Conservation (phyloP, 2,113 vertebrate genomes). For the Ariopsis seemanni region DNA sequence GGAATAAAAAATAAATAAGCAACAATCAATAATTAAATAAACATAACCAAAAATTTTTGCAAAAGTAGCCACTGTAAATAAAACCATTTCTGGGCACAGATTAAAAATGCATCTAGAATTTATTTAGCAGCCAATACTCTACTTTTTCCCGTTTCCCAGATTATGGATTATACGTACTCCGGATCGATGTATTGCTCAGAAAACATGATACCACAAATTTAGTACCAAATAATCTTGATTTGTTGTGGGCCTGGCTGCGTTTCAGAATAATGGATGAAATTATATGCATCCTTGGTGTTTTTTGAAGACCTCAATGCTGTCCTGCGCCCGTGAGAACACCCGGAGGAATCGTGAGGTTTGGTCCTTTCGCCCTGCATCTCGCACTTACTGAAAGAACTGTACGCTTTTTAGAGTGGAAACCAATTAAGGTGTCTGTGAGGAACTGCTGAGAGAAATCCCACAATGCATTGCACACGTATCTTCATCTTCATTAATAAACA, state of each 20-base stretch:
- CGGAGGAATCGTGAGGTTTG: not conserved
- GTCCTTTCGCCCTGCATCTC: not conserved
- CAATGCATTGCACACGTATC: conserved; percentile 20
- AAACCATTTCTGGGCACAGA: not conserved
- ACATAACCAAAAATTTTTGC: not conserved
- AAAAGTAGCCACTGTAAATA: not conserved
- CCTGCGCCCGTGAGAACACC: not conserved
- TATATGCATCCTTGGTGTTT: not conserved
- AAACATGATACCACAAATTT: not conserved
- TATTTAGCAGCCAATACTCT: not conserved
- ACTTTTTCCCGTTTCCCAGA: not conserved
- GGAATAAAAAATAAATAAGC: not conserved
- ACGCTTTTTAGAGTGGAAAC: conserved; percentile 7
- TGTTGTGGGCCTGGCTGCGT: not conserved
- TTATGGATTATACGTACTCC: not conserved
- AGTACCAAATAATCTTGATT: not conserved
- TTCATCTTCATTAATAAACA: conserved; percentile 5
- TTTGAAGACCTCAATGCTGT: not conserved
- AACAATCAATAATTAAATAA: not conserved
- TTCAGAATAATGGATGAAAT: not conserved
- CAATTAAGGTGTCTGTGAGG: not conserved
- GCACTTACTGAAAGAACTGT: conserved; percentile 28
- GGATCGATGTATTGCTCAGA: not conserved
- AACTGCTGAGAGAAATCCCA: conserved; percentile 11
- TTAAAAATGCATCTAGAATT: not conserved